Base-by-base conservation (phyloP, 2,888 invertebrate genomes). In the Heliconius charithonia region DNA sequence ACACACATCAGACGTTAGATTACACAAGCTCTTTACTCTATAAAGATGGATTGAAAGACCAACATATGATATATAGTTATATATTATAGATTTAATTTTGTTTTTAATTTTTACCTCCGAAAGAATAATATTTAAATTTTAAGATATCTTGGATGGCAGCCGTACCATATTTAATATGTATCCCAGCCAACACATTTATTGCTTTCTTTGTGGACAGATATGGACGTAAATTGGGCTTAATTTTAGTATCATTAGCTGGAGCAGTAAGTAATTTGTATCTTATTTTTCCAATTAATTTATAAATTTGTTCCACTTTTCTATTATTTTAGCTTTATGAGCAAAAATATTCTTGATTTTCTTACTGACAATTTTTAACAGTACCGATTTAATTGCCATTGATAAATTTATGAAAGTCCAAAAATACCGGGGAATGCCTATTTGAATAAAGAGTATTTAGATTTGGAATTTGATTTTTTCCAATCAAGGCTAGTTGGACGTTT, bases 81-180 rank as follows among this genome's bases (percentile, higher is more conserved):
- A 29, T 29, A 29, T 4, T 59, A 22, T 59, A 59, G 56, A 59
- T 59, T 45, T n/a, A n/a, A 10, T n/a, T 59, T n/a, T 22, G 1
- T 56, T 32, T 56, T 0, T 9, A n/a, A 22, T 56, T 59, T 3
- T 59, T 59, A n/a, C n/a, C n/a, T 9, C 22, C 3, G 22, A 45
- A 45, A 45, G 45, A 13, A 45, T 16, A 45, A n/a, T 3, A 22
- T n/a, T 10, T 3, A 6, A 25, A 25, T 62, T 10, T 82, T n/a
- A 82, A 93, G 93, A 85, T 94, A 29, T 94, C 94, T 4, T 91
- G 91, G 90, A 93, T 94, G 89, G 93, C 90, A 0, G 85, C 92
- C 0, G 84, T 86, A 0, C 84, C 91, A 0, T 94, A 92, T 72
- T 75, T 93, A 13, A 84, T 86, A 0, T 91, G 91, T 67, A 78